A percentile compares a stretch with the other conserved stretches of the same genome.
These are phyloP conservation scores for Nyctereutes procyonoides DNA, from an alignment of 2,113 vertebrate species.

Conservation along the genomic window DNA sequence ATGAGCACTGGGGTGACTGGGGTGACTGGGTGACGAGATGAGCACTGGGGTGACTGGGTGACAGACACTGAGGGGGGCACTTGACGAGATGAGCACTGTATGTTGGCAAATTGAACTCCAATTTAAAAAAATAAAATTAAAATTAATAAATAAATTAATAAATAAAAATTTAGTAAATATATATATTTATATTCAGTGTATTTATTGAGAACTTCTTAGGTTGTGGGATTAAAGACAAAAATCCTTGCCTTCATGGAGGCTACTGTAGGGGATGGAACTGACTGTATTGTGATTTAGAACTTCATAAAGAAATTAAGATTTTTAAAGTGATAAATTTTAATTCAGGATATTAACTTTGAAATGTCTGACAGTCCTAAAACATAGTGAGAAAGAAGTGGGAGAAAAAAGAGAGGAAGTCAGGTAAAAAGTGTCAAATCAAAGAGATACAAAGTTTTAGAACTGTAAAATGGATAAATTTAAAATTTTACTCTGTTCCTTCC, in stretches of 20 bases:
- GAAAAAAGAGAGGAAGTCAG: neutral
- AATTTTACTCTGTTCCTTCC: slow-evolving; percentile 5
- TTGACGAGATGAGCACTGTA: too few relatives aligned
- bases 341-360: neutral
- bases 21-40: too few relatives aligned
- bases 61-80: too few relatives aligned
- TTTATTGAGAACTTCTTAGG: neutral
- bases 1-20: too few relatives aligned
- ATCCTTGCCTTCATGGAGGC: neutral
- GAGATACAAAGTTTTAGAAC: neutral
- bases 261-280: neutral
- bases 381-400: neutral
- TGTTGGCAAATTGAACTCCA: too few relatives aligned
- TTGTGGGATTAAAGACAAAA: slow-evolving; percentile 24
- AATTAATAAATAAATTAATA: too few relatives aligned
- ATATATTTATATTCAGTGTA: neutral
- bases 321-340: neutral
- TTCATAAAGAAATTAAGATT: neutral
- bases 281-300: neutral
- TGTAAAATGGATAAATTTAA: neutral
- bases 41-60: too few relatives aligned
- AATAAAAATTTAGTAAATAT: neutral
- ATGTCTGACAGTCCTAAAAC: neutral
- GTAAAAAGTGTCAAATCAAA: neutral
- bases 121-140: too few relatives aligned